Base-by-base conservation (phyloP, 2,888 invertebrate genomes). In the Macropis europaea region DNA sequence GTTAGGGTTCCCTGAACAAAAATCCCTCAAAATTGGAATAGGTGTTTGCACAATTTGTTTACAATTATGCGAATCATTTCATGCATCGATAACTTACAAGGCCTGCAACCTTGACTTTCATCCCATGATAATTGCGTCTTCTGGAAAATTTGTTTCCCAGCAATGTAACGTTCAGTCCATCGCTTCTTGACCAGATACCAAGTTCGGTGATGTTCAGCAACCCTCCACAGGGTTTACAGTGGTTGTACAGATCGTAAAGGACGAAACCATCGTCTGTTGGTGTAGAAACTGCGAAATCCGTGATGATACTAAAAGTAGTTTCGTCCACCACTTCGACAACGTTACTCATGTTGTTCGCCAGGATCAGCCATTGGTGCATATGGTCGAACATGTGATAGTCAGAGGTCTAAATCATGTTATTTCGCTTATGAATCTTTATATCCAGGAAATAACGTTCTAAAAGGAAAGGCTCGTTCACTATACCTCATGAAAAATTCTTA, bases 191-290 rank as follows among this genome's bases (percentile, higher is more conserved):
- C 87, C 87, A 87, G 30, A 9, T 71, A 3, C 86, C 87, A 2
- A 85, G 48, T 36, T 50, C 45, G 0, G 83, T 85, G 7, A 86
- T 48, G 19, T 83, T 85, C 6, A 87, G 61, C 22, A 28, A 45
- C 26, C 86, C 83, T 22, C 81, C 86, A 5, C 82, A 71, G 36
- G 52, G 53, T 63, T 85, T 85, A 22, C 81, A 79, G 28, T 67
- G 86, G 77, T 87, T 87, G 30, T 80, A 87, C 52, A 81, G 74
- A 1, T 87, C 87, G 42, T 84, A 76, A 2, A 87, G 57, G 19
- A 74, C 26, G 32, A 77, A 82, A 17, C 57, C 47, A 3, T 67
- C 32, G 1, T 9, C 45, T 2, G 60, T 47, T 1, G 59, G 24
- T 4, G 82, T 13, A 11, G 80, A 77, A n/a, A 87, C 67, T 0